Percentiles rank a stretch among this genome's conserved stretches.
These are phyloP conservation scores for Coregonus suidteri DNA, from an alignment of 2,797 vertebrate genomes.

Conservation along the genomic window DNA sequence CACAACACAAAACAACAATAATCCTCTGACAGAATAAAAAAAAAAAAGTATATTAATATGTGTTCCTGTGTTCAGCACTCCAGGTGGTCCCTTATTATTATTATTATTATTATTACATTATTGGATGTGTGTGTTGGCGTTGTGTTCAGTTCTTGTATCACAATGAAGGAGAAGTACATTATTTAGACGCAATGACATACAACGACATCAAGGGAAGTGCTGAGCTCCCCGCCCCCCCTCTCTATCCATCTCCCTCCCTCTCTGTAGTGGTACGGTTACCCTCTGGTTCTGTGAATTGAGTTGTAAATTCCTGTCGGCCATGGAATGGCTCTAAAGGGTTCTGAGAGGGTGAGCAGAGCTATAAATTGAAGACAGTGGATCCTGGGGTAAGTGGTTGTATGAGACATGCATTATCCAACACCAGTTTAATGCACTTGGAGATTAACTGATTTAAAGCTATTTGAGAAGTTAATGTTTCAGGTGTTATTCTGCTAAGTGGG, in stretches of 20 bases:
- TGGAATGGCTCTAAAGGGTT: not conserved
- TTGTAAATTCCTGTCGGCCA: not conserved
- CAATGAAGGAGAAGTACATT: not conserved
- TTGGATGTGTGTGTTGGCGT: not conserved
- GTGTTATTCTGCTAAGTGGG: conserved; percentile 6
- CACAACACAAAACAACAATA: not conserved
- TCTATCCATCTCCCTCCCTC: not conserved
- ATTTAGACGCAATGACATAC: not conserved
- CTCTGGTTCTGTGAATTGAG: not conserved
- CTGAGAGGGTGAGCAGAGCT: not conserved
- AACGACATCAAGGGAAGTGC: not conserved
- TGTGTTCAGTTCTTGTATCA: not conserved
- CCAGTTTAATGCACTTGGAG: conserved; percentile 2
- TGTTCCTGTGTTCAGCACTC: not conserved
- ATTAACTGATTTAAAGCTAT: conserved; percentile 4
- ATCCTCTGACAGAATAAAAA: too few relatives aligned
- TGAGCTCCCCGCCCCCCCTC: not conserved
- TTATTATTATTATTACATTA: not conserved
- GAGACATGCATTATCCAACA: not conserved
- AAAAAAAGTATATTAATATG: too few relatives aligned
- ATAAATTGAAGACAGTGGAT: conserved; percentile 7
- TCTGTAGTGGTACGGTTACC: not conserved
- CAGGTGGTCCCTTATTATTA: not conserved
- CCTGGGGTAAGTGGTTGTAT: conserved; percentile 4
- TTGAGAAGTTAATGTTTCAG: conserved; percentile 5